phyloP scores from a whole-genome alignment of 2,113 vertebrate species.

The Peromyscus polionotus region DNA sequence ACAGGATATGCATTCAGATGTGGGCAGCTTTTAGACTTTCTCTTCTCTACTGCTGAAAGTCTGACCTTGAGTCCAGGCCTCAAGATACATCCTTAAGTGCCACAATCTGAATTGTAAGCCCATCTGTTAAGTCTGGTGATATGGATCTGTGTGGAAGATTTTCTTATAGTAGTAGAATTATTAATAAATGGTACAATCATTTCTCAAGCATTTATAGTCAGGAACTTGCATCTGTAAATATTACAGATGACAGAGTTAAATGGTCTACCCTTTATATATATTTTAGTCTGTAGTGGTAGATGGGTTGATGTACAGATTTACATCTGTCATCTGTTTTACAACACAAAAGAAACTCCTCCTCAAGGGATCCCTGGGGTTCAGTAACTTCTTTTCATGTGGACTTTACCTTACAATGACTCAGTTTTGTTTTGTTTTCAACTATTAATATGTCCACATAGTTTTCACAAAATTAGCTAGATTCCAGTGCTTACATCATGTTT shows the following conservation, averaged over 20 bases:
- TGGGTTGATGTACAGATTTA: not conserved
- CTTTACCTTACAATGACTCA: not conserved
- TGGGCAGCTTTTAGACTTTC: slow-evolving; percentile 11
- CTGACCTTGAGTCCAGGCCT: not conserved
- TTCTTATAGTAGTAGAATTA: slow-evolving; percentile 10
- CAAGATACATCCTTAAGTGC: not conserved
- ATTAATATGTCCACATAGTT: not conserved
- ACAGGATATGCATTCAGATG: not conserved
- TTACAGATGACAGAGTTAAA: not conserved
- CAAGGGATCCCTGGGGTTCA: not conserved
- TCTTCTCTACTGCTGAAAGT: not conserved
- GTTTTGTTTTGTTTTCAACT: slow-evolving; percentile 16
- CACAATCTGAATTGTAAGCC: not conserved
- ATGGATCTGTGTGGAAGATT: not conserved
- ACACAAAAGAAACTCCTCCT: not conserved
- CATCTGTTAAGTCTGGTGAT: not conserved
- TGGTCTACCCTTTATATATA: not conserved
- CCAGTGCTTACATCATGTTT: not conserved
- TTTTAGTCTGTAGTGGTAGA: not conserved
- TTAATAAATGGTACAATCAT: not conserved
- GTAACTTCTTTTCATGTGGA: slow-evolving; percentile 22
- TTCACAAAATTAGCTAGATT: not conserved
- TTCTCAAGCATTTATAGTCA: slow-evolving; percentile 14
- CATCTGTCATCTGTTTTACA: not conserved
- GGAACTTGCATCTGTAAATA: not conserved